Percentiles rank a stretch among this genome's conserved stretches.
These are phyloP conservation scores for Toxotes lorentzi DNA, from an alignment of 2,797 vertebrate species.

Conservation along the genomic window DNA sequence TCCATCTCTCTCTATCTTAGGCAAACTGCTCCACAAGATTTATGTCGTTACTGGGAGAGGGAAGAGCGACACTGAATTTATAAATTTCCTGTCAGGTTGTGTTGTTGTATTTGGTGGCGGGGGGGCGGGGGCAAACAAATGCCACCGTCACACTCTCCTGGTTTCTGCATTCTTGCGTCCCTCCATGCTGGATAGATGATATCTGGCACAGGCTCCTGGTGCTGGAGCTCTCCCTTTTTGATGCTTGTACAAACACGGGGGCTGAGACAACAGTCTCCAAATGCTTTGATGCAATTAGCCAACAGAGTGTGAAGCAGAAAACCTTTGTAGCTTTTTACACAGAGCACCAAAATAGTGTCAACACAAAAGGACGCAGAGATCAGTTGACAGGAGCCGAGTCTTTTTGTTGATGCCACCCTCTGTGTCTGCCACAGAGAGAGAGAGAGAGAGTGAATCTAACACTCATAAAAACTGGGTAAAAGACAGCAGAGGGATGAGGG, in stretches of 20 bases:
- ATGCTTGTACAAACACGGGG: slow-evolving; percentile 75
- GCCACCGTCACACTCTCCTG: slow-evolving; percentile 60
- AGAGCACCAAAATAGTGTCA: slow-evolving; percentile 63
- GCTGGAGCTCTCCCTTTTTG: slow-evolving; percentile 66
- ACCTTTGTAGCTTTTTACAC: slow-evolving; percentile 80
- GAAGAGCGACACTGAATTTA: slow-evolving; percentile 34
- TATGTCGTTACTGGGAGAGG: slow-evolving; percentile 34
- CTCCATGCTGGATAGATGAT: slow-evolving; percentile 64
- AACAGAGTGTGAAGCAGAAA: slow-evolving; percentile 81
- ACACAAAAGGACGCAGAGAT: slow-evolving; percentile 73
- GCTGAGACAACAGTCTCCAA: slow-evolving; percentile 72
- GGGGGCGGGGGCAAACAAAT: slow-evolving; percentile 61
- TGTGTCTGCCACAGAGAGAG: slow-evolving; percentile 54
- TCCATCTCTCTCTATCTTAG: slow-evolving; percentile 27
- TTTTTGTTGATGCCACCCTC: slow-evolving; percentile 69
- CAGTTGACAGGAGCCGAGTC: slow-evolving; percentile 61
- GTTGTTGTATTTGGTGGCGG: slow-evolving; percentile 37
- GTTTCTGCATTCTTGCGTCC: slow-evolving; percentile 53
- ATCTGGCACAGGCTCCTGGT: slow-evolving; percentile 70
- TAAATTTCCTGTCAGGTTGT: slow-evolving; percentile 57
- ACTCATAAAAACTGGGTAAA: slow-evolving; percentile 31
- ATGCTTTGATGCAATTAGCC: slow-evolving; percentile 84
- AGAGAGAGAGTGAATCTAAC: slow-evolving; percentile 51
- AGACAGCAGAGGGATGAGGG: slow-evolving; percentile 46
- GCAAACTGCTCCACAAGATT: slow-evolving; percentile 24